Conservation (phyloP, 2,113 vertebrate species). For the Cathartes aura region DNA sequence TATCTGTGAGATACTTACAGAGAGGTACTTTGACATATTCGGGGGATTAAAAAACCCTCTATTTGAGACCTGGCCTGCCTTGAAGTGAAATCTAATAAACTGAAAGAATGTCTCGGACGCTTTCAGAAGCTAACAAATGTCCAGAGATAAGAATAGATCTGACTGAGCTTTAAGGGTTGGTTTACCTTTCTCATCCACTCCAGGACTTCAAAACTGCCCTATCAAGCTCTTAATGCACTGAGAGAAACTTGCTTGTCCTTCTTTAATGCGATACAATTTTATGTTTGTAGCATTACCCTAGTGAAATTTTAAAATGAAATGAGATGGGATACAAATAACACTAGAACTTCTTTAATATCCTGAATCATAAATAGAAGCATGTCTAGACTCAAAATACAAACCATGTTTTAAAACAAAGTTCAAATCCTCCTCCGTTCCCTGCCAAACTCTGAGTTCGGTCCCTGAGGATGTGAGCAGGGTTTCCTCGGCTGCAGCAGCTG, state of each 20-base stretch:
- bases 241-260: not conserved
- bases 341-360: not conserved
- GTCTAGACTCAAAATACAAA: conserved; percentile 17
- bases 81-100: conserved; percentile 3
- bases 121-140: not conserved
- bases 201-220: not conserved
- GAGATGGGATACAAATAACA: not conserved
- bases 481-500: not conserved
- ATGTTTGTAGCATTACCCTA: not conserved
- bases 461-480: not conserved
- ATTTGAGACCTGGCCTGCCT: not conserved
- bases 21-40: not conserved
- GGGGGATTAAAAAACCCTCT: not conserved
- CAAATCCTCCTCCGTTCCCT: not conserved
- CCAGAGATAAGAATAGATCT: not conserved
- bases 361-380: not conserved
- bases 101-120: not conserved
- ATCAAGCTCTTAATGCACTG: not conserved
- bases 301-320: not conserved
- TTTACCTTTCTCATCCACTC: not conserved
- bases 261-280: not conserved
- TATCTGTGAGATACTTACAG: not conserved
- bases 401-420: not conserved
- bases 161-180: not conserved
- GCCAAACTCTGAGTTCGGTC: not conserved